Conservation (phyloP, 2,113 vertebrate species). For the Istiophorus platypterus region DNA sequence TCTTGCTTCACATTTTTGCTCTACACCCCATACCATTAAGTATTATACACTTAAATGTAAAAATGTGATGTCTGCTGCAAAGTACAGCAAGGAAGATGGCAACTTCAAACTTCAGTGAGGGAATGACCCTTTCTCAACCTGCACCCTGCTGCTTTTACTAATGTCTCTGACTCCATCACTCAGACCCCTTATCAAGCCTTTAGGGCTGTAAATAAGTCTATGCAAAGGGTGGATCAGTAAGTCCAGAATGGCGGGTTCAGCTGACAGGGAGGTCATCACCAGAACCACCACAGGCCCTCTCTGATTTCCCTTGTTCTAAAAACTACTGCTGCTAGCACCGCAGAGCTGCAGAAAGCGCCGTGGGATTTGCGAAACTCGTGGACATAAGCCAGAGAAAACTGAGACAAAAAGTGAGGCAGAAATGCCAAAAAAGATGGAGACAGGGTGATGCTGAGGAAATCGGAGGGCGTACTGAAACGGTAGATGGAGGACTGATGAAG, state of each 20-base stretch:
- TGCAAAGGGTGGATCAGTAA: neutral
- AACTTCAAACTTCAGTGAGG: neutral
- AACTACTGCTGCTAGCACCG: slow-evolving; percentile 1
- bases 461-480: neutral
- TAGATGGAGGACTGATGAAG: slow-evolving; percentile 45
- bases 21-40: neutral
- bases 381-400: slow-evolving; percentile 29
- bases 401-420: slow-evolving; percentile 20
- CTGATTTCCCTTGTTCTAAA: slow-evolving; percentile 17
- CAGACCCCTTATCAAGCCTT: neutral
- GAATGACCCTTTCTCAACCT: neutral
- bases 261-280: slow-evolving; percentile 12
- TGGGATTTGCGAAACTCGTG: slow-evolving; percentile 31
- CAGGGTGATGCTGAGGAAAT: slow-evolving; percentile 41
- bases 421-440: slow-evolving; percentile 5
- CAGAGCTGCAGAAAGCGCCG: slow-evolving; percentile 3
- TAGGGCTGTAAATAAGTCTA: neutral
- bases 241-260: slow-evolving; percentile 7
- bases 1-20: neutral
- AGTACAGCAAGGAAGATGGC: neutral
- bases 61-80: too few relatives aligned
- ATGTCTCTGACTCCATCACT: neutral
- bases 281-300: neutral
- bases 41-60: neutral
- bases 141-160: too few relatives aligned